phyloP scores from a whole-genome alignment of 2,113 vertebrate genomes.

The Aptenodytes forsteri region DNA sequence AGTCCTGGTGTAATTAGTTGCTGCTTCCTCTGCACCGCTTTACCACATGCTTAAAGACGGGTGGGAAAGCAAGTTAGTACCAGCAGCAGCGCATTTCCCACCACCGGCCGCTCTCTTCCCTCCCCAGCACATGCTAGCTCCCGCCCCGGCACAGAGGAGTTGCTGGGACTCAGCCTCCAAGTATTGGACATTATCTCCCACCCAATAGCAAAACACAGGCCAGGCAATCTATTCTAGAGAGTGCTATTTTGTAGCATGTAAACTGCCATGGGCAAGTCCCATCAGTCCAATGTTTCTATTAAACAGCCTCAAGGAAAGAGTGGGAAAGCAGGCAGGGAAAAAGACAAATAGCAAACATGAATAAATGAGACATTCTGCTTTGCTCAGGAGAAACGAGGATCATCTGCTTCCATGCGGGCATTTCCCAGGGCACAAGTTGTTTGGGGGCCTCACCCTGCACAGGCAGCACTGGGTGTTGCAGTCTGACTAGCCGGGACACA shows the following conservation, averaged over 20 bases:
- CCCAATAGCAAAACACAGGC: accelerated
- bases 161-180: neutral
- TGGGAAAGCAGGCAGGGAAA: neutral
- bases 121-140: neutral
- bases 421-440: neutral
- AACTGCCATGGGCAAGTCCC: neutral
- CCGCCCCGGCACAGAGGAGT: neutral
- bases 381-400: neutral
- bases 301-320: neutral
- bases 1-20: neutral
- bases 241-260: neutral
- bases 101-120: neutral
- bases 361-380: neutral
- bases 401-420: accelerated
- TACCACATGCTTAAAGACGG: neutral
- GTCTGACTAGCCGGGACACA: neutral
- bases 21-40: neutral
- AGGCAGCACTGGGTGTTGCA: neutral
- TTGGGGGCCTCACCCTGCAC: accelerated
- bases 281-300: neutral
- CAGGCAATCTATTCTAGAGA: neutral
- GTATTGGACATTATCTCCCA: neutral
- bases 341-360: neutral
- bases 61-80: neutral
- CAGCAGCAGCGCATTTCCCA: neutral